phyloP scores from a whole-genome alignment of 2,113 vertebrate genomes.

The Catharus minimus region DNA sequence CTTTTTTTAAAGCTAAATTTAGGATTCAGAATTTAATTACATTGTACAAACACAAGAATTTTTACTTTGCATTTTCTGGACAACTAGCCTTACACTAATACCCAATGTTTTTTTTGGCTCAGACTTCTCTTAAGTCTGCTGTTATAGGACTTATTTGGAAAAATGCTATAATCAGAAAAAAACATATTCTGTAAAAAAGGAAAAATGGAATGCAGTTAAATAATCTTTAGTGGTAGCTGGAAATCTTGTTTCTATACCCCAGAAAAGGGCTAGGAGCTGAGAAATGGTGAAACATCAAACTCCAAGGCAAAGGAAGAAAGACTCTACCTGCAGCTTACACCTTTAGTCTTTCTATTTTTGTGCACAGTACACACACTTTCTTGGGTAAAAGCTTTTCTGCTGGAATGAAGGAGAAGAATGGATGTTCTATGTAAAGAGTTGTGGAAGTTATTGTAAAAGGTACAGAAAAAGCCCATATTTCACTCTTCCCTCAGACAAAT shows the following conservation, averaged over 20 bases:
- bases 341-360: neutral
- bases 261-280: neutral
- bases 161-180: neutral
- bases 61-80: neutral
- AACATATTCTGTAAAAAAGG: neutral
- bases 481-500: neutral
- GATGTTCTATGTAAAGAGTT: neutral
- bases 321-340: neutral
- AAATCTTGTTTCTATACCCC: neutral
- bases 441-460: neutral
- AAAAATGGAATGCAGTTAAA: neutral
- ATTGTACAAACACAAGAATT: neutral
- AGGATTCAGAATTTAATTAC: neutral
- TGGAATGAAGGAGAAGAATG: neutral
- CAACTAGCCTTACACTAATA: neutral
- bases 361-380: neutral
- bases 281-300: neutral
- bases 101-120: neutral
- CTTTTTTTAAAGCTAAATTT: neutral
- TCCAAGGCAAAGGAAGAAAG: neutral
- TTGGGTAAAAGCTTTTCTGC: conserved; percentile 1
- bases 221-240: neutral
- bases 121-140: neutral
- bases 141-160: neutral
- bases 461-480: neutral